Evolutionary conservation across 2,113 vertebrate species (phyloP).

Genomic region (Sander lucioperca): DNA sequence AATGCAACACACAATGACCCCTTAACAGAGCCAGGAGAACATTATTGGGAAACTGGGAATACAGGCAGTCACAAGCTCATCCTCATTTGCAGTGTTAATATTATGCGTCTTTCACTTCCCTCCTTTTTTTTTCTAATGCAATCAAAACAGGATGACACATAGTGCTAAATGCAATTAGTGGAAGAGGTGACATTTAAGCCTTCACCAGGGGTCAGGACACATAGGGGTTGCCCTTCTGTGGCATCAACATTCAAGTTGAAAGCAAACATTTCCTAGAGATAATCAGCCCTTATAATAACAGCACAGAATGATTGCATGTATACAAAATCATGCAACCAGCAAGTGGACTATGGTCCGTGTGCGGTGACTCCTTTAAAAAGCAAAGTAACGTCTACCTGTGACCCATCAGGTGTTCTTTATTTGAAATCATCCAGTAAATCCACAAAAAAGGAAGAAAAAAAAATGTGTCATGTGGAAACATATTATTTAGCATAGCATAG

Average conservation of each 20-base stretch:
- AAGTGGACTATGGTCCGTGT: not conserved
- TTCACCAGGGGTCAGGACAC: conserved; percentile 62
- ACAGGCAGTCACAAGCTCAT: not conserved
- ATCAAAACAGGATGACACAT: conserved; percentile 51
- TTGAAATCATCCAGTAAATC: no score
- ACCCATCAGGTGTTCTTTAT: not conserved
- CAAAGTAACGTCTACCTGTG: not conserved
- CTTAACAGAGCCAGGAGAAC: not conserved
- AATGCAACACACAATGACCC: not conserved
- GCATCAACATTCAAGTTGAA: conserved; percentile 37
- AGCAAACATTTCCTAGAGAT: conserved; percentile 14
- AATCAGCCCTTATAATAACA: not conserved
- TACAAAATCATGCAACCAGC: not conserved
- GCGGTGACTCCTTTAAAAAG: not conserved
- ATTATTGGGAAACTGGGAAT: not conserved
- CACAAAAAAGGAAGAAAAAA: no score
- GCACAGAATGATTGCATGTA: not conserved
- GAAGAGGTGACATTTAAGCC: conserved; percentile 73
- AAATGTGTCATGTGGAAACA: not conserved
- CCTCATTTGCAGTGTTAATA: not conserved
- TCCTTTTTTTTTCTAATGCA: conserved; percentile 24
- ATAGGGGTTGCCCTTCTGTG: conserved; percentile 56
- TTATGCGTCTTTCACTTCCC: conserved; percentile 26
- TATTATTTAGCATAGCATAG: no score
- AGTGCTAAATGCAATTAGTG: conserved; percentile 66